These are phyloP conservation scores for Teleogryllus oceanicus DNA, from an alignment of 2,888 invertebrate species.

Conservation along the genomic window DNA sequence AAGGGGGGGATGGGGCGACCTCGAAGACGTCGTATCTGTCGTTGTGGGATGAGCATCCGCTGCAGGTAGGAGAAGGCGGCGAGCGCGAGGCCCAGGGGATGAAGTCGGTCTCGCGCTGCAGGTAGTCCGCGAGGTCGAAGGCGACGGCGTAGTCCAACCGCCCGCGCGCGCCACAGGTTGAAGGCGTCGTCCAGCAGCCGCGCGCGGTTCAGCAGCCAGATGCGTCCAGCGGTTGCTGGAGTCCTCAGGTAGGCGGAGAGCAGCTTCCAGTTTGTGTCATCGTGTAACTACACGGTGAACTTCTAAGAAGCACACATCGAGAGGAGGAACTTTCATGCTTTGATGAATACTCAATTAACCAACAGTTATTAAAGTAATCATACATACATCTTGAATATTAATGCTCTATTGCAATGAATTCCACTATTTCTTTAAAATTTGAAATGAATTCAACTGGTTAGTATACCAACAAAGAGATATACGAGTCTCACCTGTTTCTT, in stretches of 20 bases:
- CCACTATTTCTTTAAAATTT: too few species aligned
- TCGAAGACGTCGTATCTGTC: neutral
- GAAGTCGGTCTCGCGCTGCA: conserved; percentile 55
- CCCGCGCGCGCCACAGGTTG: conserved; percentile 67
- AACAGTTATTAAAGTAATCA: too few species aligned
- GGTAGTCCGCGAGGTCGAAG: conserved; percentile 64
- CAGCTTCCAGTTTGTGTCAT: conserved; percentile 63
- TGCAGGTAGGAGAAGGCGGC: neutral
- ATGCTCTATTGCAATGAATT: too few species aligned
- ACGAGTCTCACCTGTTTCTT: neutral
- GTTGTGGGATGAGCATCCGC: neutral
- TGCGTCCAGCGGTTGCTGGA: conserved; percentile 45
- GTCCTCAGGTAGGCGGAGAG: conserved; percentile 59
- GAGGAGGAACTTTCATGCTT: too few species aligned
- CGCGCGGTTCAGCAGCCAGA: conserved; percentile 67
- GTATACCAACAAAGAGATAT: too few species aligned
- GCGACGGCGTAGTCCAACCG: conserved; percentile 59
- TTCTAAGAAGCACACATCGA: conserved; percentile 46
- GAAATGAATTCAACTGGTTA: too few species aligned
- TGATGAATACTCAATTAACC: too few species aligned
- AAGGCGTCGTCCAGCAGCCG: conserved; percentile 79
- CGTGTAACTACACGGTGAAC: conserved; percentile 75
- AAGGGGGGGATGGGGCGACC: too few species aligned
- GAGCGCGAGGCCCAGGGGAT: neutral
- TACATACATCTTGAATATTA: too few species aligned